These are phyloP conservation scores for Monomorium pharaonis DNA, from an alignment of 1,140 invertebrate genomes.

Conservation along the genomic window DNA sequence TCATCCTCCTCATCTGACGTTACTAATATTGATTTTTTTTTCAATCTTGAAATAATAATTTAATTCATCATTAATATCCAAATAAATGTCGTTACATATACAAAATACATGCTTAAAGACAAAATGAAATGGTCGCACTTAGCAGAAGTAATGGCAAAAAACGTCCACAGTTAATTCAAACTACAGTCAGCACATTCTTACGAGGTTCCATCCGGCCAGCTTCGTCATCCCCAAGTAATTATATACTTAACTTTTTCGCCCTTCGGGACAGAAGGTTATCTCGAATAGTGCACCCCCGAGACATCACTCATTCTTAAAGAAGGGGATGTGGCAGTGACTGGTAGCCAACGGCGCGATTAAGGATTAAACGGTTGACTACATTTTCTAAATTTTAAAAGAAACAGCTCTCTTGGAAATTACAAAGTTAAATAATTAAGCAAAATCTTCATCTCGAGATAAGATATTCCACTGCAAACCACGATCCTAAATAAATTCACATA, in stretches of 20 bases:
- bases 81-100: slow-evolving; percentile 3
- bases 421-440: slow-evolving; percentile 18
- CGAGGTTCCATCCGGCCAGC: slow-evolving; percentile 69
- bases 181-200: slow-evolving; percentile 75
- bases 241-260: slow-evolving; percentile 81
- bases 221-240: slow-evolving; percentile 82
- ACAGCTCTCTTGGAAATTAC: background rate
- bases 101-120: background rate
- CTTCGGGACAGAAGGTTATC: slow-evolving; percentile 78
- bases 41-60: background rate
- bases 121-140: background rate
- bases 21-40: background rate
- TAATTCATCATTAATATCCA: background rate
- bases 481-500: background rate
- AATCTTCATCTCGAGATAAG: background rate
- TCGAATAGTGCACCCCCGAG: slow-evolving; percentile 71
- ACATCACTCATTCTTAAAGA: slow-evolving; percentile 66
- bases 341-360: slow-evolving; percentile 52
- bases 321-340: slow-evolving; percentile 47
- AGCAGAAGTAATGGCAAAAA: background rate
- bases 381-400: slow-evolving; percentile 73
- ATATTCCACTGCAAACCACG: background rate
- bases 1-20: background rate
- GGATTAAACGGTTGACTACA: slow-evolving; percentile 75
- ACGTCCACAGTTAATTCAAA: slow-evolving; percentile 61